phyloP scores from a whole-genome alignment of 2,888 invertebrate genomes.

The Phyllotreta cruciferae region DNA sequence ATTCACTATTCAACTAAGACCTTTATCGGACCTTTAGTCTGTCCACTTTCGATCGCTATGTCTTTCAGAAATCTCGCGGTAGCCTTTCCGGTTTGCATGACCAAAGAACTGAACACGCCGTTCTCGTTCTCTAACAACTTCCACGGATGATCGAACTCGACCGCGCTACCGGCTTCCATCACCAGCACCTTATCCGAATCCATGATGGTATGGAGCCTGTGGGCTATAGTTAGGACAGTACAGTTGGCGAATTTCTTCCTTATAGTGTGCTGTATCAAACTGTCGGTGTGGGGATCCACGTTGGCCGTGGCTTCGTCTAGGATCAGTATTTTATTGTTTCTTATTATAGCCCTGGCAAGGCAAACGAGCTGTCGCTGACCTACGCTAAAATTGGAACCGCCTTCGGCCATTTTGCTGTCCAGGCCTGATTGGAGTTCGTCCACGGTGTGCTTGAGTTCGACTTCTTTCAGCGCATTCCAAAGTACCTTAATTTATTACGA shows the following conservation, averaged over 20 bases:
- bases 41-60: no score
- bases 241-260: constrained; percentile 75
- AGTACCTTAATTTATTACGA: constrained; percentile 56
- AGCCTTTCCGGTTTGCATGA: constrained; percentile 70
- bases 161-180: constrained; percentile 78
- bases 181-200: constrained; percentile 83
- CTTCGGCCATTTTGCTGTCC: constrained; percentile 76
- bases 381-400: constrained; percentile 61
- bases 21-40: constrained; percentile 32
- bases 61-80: constrained; percentile 47
- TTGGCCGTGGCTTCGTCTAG: constrained; percentile 81
- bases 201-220: constrained; percentile 85
- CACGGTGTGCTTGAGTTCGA: constrained; percentile 71
- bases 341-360: constrained; percentile 67
- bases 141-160: constrained; percentile 78
- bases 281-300: constrained; percentile 80
- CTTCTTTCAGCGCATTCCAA: constrained; percentile 57
- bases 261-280: constrained; percentile 78
- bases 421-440: constrained; percentile 64
- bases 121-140: constrained; percentile 63
- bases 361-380: constrained; percentile 73
- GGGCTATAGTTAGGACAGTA: constrained; percentile 85
- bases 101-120: constrained; percentile 60
- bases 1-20: no score
- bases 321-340: constrained; percentile 58